A percentile compares a stretch with the other conserved stretches of the same genome.
Conservation (phyloP, 2,113 vertebrate genomes). For the Eublepharis macularius region DNA sequence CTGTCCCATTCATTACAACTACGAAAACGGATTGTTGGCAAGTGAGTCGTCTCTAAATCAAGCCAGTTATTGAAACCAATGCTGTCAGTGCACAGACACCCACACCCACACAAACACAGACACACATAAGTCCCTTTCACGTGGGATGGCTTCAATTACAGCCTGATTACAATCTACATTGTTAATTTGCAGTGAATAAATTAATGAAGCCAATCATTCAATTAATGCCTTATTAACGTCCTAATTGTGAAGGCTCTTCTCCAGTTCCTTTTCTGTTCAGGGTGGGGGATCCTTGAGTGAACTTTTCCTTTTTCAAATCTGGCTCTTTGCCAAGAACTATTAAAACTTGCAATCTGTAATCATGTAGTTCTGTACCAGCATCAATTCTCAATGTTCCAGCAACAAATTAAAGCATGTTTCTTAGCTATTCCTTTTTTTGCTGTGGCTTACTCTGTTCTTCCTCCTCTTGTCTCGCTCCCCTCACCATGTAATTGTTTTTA, state of each 20-base stretch:
- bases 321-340: conserved; percentile 4
- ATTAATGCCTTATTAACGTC: not conserved
- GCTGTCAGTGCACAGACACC: too few relatives aligned
- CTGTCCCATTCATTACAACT: not conserved
- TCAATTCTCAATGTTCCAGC: not conserved
- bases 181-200: conserved; percentile 6
- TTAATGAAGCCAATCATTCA: not conserved
- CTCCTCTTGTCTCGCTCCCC: not conserved
- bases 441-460: conserved; percentile 20
- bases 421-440: not conserved
- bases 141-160: not conserved
- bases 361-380: not conserved
- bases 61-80: not conserved
- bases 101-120: not conserved
- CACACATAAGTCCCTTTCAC: not conserved
- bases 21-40: not conserved
- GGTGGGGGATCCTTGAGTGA: not conserved
- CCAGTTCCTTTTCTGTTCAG: not conserved
- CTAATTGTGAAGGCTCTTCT: not conserved
- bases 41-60: not conserved
- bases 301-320: not conserved
- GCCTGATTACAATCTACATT: conserved; percentile 20
- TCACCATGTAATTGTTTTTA: not conserved
- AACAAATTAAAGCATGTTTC: not conserved
- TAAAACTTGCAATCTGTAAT: conserved; percentile 25